These are phyloP conservation scores for Rhynchomys soricoides DNA, from an alignment of 2,113 vertebrate species.

Conservation along the genomic window DNA sequence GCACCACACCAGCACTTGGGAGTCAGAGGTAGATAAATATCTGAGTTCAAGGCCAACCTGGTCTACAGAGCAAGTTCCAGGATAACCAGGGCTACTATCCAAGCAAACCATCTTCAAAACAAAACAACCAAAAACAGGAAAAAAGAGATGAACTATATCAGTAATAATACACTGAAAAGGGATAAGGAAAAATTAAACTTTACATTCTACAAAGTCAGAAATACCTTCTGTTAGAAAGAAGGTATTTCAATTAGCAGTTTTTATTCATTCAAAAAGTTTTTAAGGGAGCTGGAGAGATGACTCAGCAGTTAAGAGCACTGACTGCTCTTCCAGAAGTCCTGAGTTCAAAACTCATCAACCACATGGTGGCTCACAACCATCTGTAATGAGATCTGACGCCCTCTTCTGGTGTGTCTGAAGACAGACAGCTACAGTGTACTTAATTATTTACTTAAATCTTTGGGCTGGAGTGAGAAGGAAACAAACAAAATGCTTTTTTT, in stretches of 20 bases:
- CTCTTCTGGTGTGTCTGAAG: background rate
- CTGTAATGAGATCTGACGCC: too few relatives aligned
- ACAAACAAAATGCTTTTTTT: too few relatives aligned
- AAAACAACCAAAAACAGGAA: background rate
- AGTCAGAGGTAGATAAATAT: background rate
- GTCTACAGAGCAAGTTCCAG: background rate
- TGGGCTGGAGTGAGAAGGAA: too few relatives aligned
- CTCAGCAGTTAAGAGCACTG: too few relatives aligned
- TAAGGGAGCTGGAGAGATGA: too few relatives aligned
- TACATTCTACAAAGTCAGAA: conserved; percentile 35
- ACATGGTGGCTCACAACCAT: too few relatives aligned
- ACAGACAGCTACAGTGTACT: too few relatives aligned
- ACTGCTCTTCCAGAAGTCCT: too few relatives aligned
- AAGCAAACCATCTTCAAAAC: background rate
- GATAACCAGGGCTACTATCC: background rate
- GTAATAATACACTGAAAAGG: conserved; percentile 36
- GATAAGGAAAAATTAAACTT: conserved; percentile 2
- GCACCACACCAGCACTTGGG: background rate
- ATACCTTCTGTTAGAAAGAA: conserved; percentile 26
- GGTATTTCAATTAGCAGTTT: conserved; percentile 26
- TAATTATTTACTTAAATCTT: too few relatives aligned
- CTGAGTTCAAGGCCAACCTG: background rate
- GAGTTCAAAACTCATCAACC: too few relatives aligned
- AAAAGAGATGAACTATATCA: background rate
- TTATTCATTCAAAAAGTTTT: background rate